Conservation (phyloP, 2,797 vertebrate genomes). For the Emys orbicularis region DNA sequence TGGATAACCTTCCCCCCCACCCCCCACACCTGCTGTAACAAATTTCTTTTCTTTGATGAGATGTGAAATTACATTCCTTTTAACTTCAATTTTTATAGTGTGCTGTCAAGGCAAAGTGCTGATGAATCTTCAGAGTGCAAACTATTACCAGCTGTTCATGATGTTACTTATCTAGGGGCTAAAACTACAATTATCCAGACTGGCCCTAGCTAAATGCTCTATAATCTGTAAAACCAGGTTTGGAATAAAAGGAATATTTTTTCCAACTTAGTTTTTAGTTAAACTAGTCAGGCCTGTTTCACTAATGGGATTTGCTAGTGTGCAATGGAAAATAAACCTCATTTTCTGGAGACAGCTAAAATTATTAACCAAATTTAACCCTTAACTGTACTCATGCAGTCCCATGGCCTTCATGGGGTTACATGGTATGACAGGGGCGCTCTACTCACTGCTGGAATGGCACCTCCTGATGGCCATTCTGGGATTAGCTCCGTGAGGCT, state of each 20-base stretch:
- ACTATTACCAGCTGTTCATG: constrained; percentile 65
- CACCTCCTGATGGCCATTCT: background rate
- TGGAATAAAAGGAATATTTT: background rate
- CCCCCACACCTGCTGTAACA: background rate
- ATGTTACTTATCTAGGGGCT: background rate
- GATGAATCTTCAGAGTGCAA: constrained; percentile 51
- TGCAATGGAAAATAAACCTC: rapidly evolving
- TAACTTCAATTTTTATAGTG: constrained; percentile 57
- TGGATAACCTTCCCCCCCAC: background rate
- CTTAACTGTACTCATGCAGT: background rate
- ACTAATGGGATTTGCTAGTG: background rate
- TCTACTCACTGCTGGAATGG: background rate
- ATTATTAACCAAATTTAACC: background rate
- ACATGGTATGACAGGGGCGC: background rate
- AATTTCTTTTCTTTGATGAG: constrained; percentile 57
- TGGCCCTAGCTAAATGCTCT: background rate
- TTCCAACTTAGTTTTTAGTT: background rate
- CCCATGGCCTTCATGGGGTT: background rate
- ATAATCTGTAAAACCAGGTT: background rate
- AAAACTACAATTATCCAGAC: background rate
- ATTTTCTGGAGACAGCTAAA: background rate
- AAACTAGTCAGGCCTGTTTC: background rate
- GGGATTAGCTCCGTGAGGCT: background rate
- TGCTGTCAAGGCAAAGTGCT: background rate
- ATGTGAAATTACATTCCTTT: constrained; percentile 65